Base-by-base conservation (phyloP, 1,140 invertebrate species). In the Procambarus virginalis region DNA sequence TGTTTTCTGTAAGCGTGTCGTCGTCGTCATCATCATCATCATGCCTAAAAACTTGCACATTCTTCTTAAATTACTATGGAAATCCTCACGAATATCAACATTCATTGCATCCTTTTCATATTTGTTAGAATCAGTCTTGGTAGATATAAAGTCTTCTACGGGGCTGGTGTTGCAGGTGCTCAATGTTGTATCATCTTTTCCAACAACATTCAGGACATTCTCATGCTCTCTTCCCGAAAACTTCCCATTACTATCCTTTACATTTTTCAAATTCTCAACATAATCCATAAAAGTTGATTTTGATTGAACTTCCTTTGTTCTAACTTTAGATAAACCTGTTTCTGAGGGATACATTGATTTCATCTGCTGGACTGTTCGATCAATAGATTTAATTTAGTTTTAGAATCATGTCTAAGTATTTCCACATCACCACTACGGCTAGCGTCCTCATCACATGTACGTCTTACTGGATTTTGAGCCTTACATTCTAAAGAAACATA, bases 401-500 rank as follows among this genome's bases (percentile, higher is more conserved):
- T 82, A 5, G 80, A 82, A 68, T 82, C 58, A 48, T 68, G 20
- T 64, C 80, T 68, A 22, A 82, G 58, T 82, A 68, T 49, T 34
- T 22, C 58, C 45, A 68, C 17, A 17, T 3, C 68, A 8, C 58
- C 20, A 46, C 48, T 48, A 46, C 68, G 51, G 68, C 46, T 68
- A 17, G 34, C 20, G 46, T 46, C n/a, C 22, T 82, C 80, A 68
- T 20, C 49, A 68, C 58, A 46, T 20, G 58, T 22, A 0, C 12
- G 45, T 68, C 34, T 8, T 46, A 10, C 22, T 12, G 64, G 60
- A 45, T 12, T 34, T 9, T 14, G 9, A 14, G 17, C 60, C 17
- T 81, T 81, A 45, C 51, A 20, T 68, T 17, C 22, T n/a, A 48
- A 20, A 82, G 58, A 68, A 12, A 68, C 14, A 20, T 82, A 20